Evolutionary conservation across 2,113 vertebrate species (phyloP), one percentile per base, ranked within the genome.

Genomic region (Embiotoca jacksoni): DNA sequence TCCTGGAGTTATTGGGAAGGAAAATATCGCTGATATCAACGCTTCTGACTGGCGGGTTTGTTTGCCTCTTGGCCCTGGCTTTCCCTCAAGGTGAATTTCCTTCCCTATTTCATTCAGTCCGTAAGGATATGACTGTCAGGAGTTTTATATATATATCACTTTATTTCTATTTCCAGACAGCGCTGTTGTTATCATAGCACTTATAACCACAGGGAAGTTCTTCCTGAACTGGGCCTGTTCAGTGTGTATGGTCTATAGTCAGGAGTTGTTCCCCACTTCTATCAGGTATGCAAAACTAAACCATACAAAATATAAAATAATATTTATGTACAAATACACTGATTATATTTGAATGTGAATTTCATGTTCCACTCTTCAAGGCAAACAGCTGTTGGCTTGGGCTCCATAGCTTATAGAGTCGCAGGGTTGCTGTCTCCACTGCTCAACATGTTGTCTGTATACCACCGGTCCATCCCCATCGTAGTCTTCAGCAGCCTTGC

Each of bases 321-420:
- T 7, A 41, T 2, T 1, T 13, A 13, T 13, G 10, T 44, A 44
- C 41, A 44, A 11, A 31, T 4, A 16, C 2, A 56, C 16, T 13
- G 30, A 23, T 23, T n/a, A 15, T 63, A 10, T 52, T 11, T 81
- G 2, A 55, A 67, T 32, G 8, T 60, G 4, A 49, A 23, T 15
- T 32, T 10, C 2, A n/a, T 7, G 9, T 47, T 33, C 35, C 4
- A 7, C 52, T 66, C 4, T 50, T 68, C 0, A 85, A 96, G 96
- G 89, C 96, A 95, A 82, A 95, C 88, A 0, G 94, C 95, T 2
- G 74, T 93, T 63, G 96, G 95, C 2, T 49, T 96, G 44, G 92
- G 92, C 46, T 88, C 92, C 2, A 89, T 92, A 56, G 70, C 76
- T 0, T 87, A 86, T 0, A 84, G 95, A 47, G 1, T 84, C 0